phyloP scores from a whole-genome alignment of 2,888 invertebrate species.

The Andrena haemorrhoa region DNA sequence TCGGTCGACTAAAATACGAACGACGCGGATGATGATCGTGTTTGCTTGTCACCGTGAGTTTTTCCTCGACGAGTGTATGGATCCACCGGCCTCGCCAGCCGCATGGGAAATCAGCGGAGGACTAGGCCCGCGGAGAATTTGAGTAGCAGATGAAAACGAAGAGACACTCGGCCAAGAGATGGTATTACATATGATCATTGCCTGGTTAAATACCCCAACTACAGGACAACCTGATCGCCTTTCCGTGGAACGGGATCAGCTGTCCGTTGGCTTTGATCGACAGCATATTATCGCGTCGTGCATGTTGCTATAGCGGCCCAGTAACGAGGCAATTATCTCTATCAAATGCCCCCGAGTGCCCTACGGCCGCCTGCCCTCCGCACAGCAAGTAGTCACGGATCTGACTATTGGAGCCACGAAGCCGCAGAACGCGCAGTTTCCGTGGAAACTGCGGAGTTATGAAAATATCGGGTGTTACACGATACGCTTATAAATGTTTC shows the following conservation, averaged over 20 bases:
- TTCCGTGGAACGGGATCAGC: conserved; percentile 57
- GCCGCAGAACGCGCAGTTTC: background rate
- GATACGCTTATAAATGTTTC: too few species aligned
- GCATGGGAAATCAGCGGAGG: background rate
- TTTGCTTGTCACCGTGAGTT: conserved; percentile 20
- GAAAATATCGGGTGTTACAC: too few species aligned
- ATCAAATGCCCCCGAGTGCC: conserved; percentile 54
- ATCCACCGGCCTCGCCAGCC: conserved; percentile 15
- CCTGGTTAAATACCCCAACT: conserved; percentile 60
- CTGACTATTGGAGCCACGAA: background rate
- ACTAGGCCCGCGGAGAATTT: conserved; percentile 29
- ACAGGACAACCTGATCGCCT: conserved; percentile 58
- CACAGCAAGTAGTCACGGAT: conserved; percentile 6
- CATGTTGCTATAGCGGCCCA: conserved; percentile 47
- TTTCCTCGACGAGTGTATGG: conserved; percentile 15
- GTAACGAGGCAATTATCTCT: conserved; percentile 73
- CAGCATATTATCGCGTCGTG: conserved; percentile 68
- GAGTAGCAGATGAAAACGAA: conserved; percentile 57
- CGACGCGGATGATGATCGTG: conserved; percentile 19
- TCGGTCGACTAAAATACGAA: conserved; percentile 27
- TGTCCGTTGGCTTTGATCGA: conserved; percentile 68
- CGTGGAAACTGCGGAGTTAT: background rate
- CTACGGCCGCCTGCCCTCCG: conserved; percentile 37
- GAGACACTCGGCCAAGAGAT: conserved; percentile 47
- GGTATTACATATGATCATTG: conserved; percentile 58